Conservation (phyloP, 92 coral and sea anemone species). For the Epizoanthus rinbou region DNA sequence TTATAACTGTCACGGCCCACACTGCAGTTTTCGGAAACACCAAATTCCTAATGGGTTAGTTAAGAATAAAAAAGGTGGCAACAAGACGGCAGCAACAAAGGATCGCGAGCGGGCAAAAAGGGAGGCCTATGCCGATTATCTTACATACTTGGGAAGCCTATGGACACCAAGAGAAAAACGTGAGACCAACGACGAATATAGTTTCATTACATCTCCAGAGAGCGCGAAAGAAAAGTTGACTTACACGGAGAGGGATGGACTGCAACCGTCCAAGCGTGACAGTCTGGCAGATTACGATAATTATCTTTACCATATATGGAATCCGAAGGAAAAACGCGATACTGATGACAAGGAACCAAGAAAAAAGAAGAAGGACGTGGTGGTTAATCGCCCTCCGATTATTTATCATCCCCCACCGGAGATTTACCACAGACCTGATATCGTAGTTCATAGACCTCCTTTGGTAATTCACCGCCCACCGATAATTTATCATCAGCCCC, state of each 20-base stretch:
- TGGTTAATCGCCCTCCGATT: constrained; percentile 96
- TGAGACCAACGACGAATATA: constrained; percentile 51
- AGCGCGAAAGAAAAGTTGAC: constrained; percentile 69
- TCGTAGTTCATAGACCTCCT: constrained; percentile 98
- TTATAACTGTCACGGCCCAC: constrained; percentile 62
- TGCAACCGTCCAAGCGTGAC: constrained; percentile 62
- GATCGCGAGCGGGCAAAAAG: constrained; percentile 57
- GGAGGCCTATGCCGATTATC: constrained; percentile 63
- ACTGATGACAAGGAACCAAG: not conserved
- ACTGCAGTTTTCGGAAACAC: constrained; percentile 73
- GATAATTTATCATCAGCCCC: constrained; percentile 96
- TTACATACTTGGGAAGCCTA: constrained; percentile 55
- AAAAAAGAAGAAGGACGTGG: constrained; percentile 92
- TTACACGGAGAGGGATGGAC: constrained; percentile 25
- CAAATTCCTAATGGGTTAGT: constrained; percentile 59
- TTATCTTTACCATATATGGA: constrained; percentile 36
- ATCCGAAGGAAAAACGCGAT: constrained; percentile 16
- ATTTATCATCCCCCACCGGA: constrained; percentile 99
- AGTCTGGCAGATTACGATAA: constrained; percentile 9
- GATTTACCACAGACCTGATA: constrained; percentile 96
- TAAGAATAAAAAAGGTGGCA: constrained; percentile 30
- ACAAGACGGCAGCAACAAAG: constrained; percentile 35
- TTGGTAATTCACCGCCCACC: constrained; percentile 98
- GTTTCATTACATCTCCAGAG: constrained; percentile 61
- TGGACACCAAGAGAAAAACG: constrained; percentile 71